Evolutionary conservation across 1,140 invertebrate genomes (phyloP), one percentile per base, ranked within the genome.

Genomic region (Drosophila bocqueti): DNA sequence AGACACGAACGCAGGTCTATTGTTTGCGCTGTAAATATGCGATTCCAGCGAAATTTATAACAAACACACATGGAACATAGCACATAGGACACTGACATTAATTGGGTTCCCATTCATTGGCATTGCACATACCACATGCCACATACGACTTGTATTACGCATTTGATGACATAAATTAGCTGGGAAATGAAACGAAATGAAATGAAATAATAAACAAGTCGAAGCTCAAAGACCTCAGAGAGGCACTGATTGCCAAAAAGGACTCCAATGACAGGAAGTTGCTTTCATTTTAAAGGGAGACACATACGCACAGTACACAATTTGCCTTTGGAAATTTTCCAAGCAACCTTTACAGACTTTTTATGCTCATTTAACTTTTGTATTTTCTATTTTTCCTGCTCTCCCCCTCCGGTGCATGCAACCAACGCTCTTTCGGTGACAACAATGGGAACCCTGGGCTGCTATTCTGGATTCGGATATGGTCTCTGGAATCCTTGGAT

Each of bases 11-110:
- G 54, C 72, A 72, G 79, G 73, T 79, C 83, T 83, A 85, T 85
- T 85, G 83, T 86, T 80, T 89, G 80, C 45, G 49, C 21, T 49
- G 74, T 50, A 83, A 79, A 82, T 74, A 82, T 74, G 75, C 74
- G 59, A 67, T 65, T 76, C 52, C 13, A 62, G 50, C 59, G 46
- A 67, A 84, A 83, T 87, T 73, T 87, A 74, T 80, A 80, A 80
- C 67, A 69, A 76, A 64, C 29, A 72, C 43, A 63, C 26, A 50
- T n/a, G 10, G 18, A 24, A 26, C 15, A 50, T n/a, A 2, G 13
- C 31, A 54, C n/a, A 55, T 16, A 16, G 21, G 21, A 45, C 38
- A 46, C 49, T 69, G 74, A 78, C 75, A 78, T 78, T 78, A 78
- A 78, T 78, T 78, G 74, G 64, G 57, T 69, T 62, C 65, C 54